Evolutionary conservation across 2,888 invertebrate genomes (phyloP), one percentile per base, ranked within the genome.

Genomic region (Andricus curvator): DNA sequence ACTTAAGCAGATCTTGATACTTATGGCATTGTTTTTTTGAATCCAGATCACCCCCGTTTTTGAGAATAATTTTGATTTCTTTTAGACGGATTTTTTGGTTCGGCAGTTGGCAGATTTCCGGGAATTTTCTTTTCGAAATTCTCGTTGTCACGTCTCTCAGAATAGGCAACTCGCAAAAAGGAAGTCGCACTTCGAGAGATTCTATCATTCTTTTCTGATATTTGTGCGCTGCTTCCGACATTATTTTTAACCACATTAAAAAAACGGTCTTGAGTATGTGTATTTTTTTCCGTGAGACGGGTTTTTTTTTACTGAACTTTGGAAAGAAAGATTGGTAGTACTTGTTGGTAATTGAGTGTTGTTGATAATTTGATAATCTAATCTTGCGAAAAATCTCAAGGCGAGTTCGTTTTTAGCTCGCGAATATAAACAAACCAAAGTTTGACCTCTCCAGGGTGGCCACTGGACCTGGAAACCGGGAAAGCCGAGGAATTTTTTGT

Each of bases 371-470:
- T 68, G n/a, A 56, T 56, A 56, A 56, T 56, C 15, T 48, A 70
- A 25, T 48, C 17, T 67, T 4, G 48, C 20, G 11, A 13, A 70
- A 70, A 70, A 51, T 70, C 68, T 70, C 68, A 70, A 70, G 29
- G 68, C 48, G 8, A 70, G n/a, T 22, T 48, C 67, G 67, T 29
- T 48, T 29, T 70, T 70, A 70, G 48, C 17, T 70, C 48, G 48
- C 9, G 20, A 51, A 70, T 8, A 48, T 70, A 70, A 70, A 70
- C 44, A 67, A 67, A 37, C 65, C 17, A 11, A 29, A 70, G 48
- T 56, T 56, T 56, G n/a, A n/a, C n/a, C 56, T n/a, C 56, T 51
- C n/a, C 9, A n/a, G 8, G 9, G 9, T 56, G 8, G 6, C 2
- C n/a, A 56, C 2, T 56, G 56, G 8, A 56, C n/a, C 56, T n/a